These are phyloP conservation scores for Zophobas atratus DNA, from an alignment of 1,140 invertebrate species.

Conservation along the genomic window DNA sequence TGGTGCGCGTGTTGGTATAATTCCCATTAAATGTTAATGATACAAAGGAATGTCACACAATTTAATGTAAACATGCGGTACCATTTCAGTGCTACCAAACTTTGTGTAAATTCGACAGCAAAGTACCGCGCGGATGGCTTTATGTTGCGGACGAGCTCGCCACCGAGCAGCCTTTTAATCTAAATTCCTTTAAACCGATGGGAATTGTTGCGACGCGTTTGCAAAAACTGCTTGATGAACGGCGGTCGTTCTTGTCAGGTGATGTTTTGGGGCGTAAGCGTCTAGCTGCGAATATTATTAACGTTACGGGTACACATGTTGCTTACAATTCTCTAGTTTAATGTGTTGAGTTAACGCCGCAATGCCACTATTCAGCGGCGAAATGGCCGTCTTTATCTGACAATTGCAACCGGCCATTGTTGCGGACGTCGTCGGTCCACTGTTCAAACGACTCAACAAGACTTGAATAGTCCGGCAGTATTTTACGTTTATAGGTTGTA, in stretches of 20 bases:
- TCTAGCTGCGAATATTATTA: conserved; percentile 1
- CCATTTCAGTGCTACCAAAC: conserved; percentile 60
- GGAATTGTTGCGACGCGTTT: conserved; percentile 23
- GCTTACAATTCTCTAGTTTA: conserved; percentile 21
- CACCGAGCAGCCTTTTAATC: conserved; percentile 58
- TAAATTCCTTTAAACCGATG: conserved; percentile 60
- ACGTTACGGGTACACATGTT: conserved; percentile 23
- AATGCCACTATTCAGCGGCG: conserved; percentile 50
- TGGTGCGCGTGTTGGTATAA: conserved; percentile 60
- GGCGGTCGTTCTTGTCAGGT: conserved; percentile 12
- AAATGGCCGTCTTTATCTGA: conserved; percentile 57
- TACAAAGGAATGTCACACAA: conserved; percentile 64
- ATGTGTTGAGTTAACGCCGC: conserved; percentile 35
- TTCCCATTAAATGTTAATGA: conserved; percentile 68
- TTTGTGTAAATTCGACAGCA: conserved; percentile 63
- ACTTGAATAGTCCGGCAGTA: conserved; percentile 5
- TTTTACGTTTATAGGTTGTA: conserved; percentile 8
- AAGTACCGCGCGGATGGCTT: conserved; percentile 56
- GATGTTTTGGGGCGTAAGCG: conserved; percentile 20
- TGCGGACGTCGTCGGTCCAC: conserved; percentile 34
- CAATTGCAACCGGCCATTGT: conserved; percentile 54
- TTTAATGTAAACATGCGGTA: conserved; percentile 63
- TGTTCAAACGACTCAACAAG: conserved; percentile 23
- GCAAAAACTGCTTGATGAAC: conserved; percentile 22
- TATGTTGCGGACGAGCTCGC: conserved; percentile 46